Percentiles rank a stretch among this genome's conserved stretches.
phyloP scores from a whole-genome alignment of 92 coral and sea anemone species.

The Bergia sp. region DNA sequence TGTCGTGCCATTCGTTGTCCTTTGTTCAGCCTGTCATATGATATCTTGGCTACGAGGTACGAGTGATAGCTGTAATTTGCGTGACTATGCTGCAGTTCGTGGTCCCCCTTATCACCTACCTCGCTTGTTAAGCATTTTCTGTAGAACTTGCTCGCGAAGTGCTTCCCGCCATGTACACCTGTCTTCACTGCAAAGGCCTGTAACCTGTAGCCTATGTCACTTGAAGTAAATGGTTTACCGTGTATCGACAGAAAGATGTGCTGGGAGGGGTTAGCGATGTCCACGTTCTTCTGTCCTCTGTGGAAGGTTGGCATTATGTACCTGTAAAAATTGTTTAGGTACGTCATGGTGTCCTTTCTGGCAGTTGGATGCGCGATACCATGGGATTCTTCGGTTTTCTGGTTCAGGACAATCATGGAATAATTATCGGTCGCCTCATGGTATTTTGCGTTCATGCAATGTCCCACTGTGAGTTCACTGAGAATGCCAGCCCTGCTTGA shows the following conservation, averaged over 20 bases:
- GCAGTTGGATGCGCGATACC: background rate
- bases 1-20: slow-evolving; percentile 1
- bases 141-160: background rate
- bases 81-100: background rate
- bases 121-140: background rate
- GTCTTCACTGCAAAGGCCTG: background rate
- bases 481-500: background rate
- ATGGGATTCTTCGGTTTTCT: background rate
- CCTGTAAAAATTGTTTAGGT: background rate
- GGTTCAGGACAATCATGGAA: background rate
- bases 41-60: background rate
- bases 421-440: background rate
- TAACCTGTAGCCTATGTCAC: background rate
- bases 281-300: background rate
- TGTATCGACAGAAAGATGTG: background rate
- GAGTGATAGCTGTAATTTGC: background rate
- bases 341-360: background rate
- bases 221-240: background rate
- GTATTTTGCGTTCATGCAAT: background rate
- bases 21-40: background rate
- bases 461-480: background rate
- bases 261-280: background rate
- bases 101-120: background rate
- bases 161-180: background rate
- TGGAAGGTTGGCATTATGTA: background rate